phyloP scores from a whole-genome alignment of 2,113 vertebrate genomes.

The Columba livia region DNA sequence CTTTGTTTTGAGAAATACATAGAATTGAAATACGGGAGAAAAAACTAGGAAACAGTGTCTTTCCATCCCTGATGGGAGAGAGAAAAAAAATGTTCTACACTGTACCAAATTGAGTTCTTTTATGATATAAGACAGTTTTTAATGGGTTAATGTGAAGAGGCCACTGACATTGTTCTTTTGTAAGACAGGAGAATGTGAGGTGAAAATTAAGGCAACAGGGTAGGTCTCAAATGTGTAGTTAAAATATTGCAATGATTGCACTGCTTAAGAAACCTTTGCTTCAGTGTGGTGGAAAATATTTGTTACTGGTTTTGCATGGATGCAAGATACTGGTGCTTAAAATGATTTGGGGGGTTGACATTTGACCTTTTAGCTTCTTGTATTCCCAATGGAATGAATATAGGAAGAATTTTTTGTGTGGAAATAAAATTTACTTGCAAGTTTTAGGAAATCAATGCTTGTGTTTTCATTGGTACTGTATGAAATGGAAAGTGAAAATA shows the following conservation, averaged over 20 bases:
- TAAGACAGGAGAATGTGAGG: not conserved
- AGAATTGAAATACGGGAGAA: not conserved
- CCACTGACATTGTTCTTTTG: not conserved
- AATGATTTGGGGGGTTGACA: not conserved
- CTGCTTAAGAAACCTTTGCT: not conserved
- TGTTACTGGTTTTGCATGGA: not conserved
- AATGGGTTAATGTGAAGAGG: not conserved
- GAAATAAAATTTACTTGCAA: not conserved
- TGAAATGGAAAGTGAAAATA: not conserved
- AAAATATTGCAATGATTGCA: not conserved
- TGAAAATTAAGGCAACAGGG: not conserved
- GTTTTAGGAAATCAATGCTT: not conserved
- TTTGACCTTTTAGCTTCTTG: not conserved
- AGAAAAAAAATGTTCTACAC: not conserved
- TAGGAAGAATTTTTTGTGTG: not conserved
- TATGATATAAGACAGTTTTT: not conserved
- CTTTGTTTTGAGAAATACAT: not conserved
- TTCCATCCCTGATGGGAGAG: not conserved
- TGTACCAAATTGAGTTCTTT: not conserved
- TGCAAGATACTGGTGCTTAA: not conserved
- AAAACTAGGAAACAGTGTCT: not conserved
- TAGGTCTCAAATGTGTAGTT: not conserved
- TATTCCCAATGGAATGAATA: not conserved
- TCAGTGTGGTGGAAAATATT: not conserved
- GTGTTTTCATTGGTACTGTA: not conserved